Evolutionary conservation across 2,797 vertebrate species (phyloP).

Genomic region (Rhadinocentrus ornatus): DNA sequence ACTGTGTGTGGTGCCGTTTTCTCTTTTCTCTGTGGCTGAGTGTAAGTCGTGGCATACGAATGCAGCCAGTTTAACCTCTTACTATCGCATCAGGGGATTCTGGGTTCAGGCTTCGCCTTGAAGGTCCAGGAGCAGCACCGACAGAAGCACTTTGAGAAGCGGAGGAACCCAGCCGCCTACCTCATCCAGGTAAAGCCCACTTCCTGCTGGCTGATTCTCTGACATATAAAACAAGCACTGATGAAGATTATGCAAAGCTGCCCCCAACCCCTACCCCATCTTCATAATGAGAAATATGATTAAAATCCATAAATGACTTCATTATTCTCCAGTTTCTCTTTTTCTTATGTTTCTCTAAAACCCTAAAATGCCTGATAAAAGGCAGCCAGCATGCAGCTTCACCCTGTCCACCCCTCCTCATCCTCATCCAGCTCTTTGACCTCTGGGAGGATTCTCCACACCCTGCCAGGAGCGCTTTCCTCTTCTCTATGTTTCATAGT

Average conservation of each 20-base stretch:
- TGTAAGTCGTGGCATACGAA: not conserved
- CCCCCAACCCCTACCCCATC: not conserved
- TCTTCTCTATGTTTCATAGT: slow-evolving; percentile 10
- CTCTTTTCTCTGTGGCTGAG: not conserved
- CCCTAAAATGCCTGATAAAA: slow-evolving; percentile 8
- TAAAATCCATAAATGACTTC: slow-evolving; percentile 18
- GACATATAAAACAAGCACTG: not conserved
- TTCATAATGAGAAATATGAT: slow-evolving; percentile 9
- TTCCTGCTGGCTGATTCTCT: not conserved
- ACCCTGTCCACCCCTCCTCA: slow-evolving; percentile 1
- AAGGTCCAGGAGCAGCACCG: slow-evolving; percentile 99
- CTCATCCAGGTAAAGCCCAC: slow-evolving; percentile 92
- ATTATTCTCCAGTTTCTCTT: slow-evolving; percentile 38
- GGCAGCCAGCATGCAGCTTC: slow-evolving; percentile 13
- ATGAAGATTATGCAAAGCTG: not conserved
- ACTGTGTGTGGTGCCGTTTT: too few species aligned
- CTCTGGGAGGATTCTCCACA: not conserved
- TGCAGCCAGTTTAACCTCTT: not conserved
- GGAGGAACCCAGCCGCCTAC: slow-evolving; percentile 95
- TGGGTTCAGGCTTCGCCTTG: slow-evolving; percentile 96
- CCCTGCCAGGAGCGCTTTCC: not conserved
- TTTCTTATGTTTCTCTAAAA: slow-evolving; percentile 12
- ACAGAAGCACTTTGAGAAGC: slow-evolving; percentile 99
- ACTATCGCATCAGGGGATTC: slow-evolving; percentile 87
- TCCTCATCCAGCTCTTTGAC: not conserved